Evolutionary conservation across 2,113 vertebrate species (phyloP).

Genomic region (Poeciliopsis retropinna): DNA sequence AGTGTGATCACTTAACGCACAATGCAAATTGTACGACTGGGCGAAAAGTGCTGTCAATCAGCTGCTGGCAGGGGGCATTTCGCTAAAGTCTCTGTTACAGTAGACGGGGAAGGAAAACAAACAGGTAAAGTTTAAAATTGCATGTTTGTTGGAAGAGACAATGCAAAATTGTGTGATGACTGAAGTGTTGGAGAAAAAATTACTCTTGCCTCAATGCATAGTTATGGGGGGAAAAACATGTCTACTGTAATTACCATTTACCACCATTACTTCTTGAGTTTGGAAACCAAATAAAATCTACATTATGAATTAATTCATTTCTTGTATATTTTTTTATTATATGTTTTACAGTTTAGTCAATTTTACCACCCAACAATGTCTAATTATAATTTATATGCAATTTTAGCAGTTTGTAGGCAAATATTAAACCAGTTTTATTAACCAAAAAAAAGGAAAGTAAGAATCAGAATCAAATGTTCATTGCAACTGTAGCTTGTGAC

Average conservation of each 20-base stretch:
- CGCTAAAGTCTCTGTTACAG: neutral
- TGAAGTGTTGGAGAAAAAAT: neutral
- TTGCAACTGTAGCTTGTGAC: neutral
- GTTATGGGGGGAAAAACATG: neutral
- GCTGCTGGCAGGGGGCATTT: neutral
- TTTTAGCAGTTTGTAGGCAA: too few relatives aligned
- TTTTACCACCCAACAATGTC: too few relatives aligned
- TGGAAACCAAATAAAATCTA: too few relatives aligned
- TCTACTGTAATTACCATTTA: too few relatives aligned
- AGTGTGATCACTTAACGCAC: conserved; percentile 35
- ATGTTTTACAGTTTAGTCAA: neutral
- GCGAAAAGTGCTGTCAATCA: conserved; percentile 47
- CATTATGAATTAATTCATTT: too few relatives aligned
- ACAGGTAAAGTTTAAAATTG: neutral
- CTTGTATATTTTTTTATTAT: neutral
- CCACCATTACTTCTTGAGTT: too few relatives aligned
- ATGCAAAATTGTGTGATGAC: neutral
- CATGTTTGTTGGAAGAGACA: neutral
- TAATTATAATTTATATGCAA: too few relatives aligned
- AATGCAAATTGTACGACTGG: conserved; percentile 45
- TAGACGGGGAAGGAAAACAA: neutral
- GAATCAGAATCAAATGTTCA: too few relatives aligned
- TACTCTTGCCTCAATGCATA: neutral
- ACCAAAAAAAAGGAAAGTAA: too few relatives aligned
- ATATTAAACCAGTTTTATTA: too few relatives aligned